Evolutionary conservation across 2,113 vertebrate genomes (phyloP).

Genomic region (Chloropsis cyanopogon): DNA sequence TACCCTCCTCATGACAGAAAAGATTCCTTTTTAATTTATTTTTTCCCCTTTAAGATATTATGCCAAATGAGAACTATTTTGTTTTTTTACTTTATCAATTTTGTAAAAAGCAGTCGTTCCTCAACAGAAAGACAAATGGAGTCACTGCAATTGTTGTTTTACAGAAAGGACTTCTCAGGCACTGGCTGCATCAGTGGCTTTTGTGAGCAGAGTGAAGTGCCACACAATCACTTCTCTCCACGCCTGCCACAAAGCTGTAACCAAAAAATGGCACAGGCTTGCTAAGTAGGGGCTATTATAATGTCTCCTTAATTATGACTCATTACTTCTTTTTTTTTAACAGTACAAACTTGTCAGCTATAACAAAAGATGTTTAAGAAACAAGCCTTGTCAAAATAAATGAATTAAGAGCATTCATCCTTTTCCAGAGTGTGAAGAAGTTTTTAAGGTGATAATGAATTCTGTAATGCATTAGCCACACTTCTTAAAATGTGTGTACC

Average conservation of each 20-base stretch:
- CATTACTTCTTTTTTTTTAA: background rate
- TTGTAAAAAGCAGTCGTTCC: background rate
- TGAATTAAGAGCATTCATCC: slow-evolving; percentile 53
- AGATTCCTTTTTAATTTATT: background rate
- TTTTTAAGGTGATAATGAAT: slow-evolving; percentile 41
- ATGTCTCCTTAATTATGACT: slow-evolving; percentile 17
- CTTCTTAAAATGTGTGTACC: background rate
- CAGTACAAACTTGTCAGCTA: slow-evolving; percentile 33
- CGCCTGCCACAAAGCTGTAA: background rate
- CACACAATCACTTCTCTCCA: background rate
- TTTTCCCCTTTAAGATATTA: background rate
- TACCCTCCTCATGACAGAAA: background rate
- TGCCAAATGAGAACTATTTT: background rate
- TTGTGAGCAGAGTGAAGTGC: background rate
- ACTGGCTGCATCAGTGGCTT: background rate
- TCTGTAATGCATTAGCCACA: slow-evolving; percentile 22
- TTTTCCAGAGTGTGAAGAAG: background rate
- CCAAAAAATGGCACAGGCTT: background rate
- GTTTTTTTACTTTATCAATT: background rate
- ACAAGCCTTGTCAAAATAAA: slow-evolving; percentile 51
- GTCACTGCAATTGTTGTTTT: background rate
- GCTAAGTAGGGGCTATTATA: background rate
- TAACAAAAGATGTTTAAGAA: slow-evolving; percentile 53
- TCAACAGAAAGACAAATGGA: background rate
- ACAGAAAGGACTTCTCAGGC: slow-evolving; percentile 4